Base-by-base conservation (phyloP, 2,888 invertebrate species). In the Heliconius aoede region DNA sequence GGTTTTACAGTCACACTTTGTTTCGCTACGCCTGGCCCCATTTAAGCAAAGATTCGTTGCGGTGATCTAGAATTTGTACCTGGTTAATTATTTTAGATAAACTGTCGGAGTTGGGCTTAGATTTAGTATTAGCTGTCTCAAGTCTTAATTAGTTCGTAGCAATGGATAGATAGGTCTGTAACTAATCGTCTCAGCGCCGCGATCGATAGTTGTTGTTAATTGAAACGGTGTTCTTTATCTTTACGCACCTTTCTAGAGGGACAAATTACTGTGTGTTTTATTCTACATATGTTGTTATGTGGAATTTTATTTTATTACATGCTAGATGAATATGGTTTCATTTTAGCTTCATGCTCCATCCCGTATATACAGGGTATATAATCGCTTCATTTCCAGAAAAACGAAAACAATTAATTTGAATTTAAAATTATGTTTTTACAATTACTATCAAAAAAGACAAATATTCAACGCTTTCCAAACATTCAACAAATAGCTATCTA, bases 131-230 rank as follows among this genome's bases (percentile, higher is more conserved):
- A 55, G 55, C 55, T 55, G 51, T 55, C 55, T 69, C n/a, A 26
- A 61, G 60, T 58, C 72, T 61, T 72, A 72, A 72, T 72, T 72
- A 72, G 61, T 60, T 26, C 28, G 72, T 40, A 72, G 61, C 72
- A 61, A 72, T 60, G 58, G 24, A 72, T 72, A 40, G 24, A 72
- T 72, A 40, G 61, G 60, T 58, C 60, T 61, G 72, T 72, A 61
- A 40, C 36, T 40, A 40, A 61, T 60, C 28, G 72, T 36, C 40
- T 9, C 60, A 32, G 69, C 3, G 30, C n/a, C n/a, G 13, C n/a
- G 32, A 69, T 69, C 69, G 69, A 69, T 55, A 55, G 55, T 15
- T 69, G 55, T 69, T 24, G 24, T 69, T 69, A 69, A 55, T 69
- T 69, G 32, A 69, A 69, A 30, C n/a, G 11, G 30, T 69, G 69